Percentiles rank a stretch among this genome's conserved stretches.
Evolutionary conservation across 2,888 invertebrate genomes (phyloP).

Genomic region (Gandaritis pyraliata): DNA sequence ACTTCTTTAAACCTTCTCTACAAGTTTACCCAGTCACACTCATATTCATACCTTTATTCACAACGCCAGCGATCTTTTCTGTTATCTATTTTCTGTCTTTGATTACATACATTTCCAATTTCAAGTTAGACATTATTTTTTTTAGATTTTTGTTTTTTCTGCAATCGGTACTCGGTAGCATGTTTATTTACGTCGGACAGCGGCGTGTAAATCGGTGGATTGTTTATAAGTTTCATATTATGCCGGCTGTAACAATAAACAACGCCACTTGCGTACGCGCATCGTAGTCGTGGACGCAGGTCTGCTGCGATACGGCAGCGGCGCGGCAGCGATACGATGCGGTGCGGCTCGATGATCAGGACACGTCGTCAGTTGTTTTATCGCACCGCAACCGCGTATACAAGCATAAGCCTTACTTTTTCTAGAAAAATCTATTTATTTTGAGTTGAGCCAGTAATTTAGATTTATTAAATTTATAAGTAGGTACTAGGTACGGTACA

Average conservation of each 20-base stretch:
- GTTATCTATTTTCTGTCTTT: too few relatives aligned
- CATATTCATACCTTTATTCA: too few relatives aligned
- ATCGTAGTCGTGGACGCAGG: constrained; percentile 12
- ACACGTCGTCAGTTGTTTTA: background rate
- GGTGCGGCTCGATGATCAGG: background rate
- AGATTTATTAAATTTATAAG: too few relatives aligned
- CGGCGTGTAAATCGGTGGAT: constrained; percentile 73
- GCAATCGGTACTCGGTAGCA: constrained; percentile 53
- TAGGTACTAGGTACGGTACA: too few relatives aligned
- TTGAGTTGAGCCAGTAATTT: too few relatives aligned
- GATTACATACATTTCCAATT: too few relatives aligned
- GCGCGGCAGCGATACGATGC: background rate
- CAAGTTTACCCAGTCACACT: too few relatives aligned
- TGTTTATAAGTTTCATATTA: constrained; percentile 78
- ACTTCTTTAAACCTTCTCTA: too few relatives aligned
- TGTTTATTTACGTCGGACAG: constrained; percentile 73
- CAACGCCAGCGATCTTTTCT: too few relatives aligned
- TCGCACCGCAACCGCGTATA: background rate
- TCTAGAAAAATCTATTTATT: too few relatives aligned
- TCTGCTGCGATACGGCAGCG: too few relatives aligned
- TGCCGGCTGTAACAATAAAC: constrained; percentile 68
- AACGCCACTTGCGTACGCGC: constrained; percentile 57
- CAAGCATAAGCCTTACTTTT: too few relatives aligned
- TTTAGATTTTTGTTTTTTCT: constrained; percentile 32
- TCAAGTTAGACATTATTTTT: background rate